Base-by-base conservation (phyloP, 2,888 invertebrate genomes). In the Cerceris ruficornis region DNA sequence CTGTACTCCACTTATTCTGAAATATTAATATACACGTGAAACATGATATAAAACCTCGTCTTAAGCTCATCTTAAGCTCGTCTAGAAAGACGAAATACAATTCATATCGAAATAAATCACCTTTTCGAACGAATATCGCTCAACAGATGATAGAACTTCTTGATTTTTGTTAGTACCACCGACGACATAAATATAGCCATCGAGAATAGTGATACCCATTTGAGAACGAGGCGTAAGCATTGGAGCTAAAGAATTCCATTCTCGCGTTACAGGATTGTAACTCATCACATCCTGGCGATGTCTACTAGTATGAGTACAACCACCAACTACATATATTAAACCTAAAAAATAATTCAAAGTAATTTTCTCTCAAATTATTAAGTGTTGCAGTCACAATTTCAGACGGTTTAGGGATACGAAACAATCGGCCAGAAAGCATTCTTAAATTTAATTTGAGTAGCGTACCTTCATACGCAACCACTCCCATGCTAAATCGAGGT, bases 401-500 rank as follows among this genome's bases (percentile, higher is more conserved):
- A 42, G 1, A 9, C 14, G 14, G 13, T 28, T 50, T 64, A 13
- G 17, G 39, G 52, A 50, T 52, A 28, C 9, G 13, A 62, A 14
- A 7, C n/a, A 50, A 15, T 50, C n/a, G 49, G 2, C 13, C 46
- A 49, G 15, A 17, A 49, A 61, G 4, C 49, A 54, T 15, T 17
- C 54, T n/a, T 28, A 28, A 4, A 50, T 14, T n/a, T 11, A 13
- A 61, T 42, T 6, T 43, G 14, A 57, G n/a, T n/a, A 50, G 1
- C 2, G n/a, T 55, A 96, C 96, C 97, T 93, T 96, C 95, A 90
- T 95, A 95, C 81, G 96, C 96, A 41, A 97, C 96, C 42, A 97
- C 96, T 8, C 98, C 98, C 98, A 98, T 98, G 86, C 97, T 97
- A 90, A 97, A 98, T 75, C 97, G 94, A 0, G 97, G 96, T 87